A percentile compares a stretch with the other conserved stretches of the same genome.
Evolutionary conservation across 2,113 vertebrate species (phyloP).

Genomic region (Phoenicopterus ruber): DNA sequence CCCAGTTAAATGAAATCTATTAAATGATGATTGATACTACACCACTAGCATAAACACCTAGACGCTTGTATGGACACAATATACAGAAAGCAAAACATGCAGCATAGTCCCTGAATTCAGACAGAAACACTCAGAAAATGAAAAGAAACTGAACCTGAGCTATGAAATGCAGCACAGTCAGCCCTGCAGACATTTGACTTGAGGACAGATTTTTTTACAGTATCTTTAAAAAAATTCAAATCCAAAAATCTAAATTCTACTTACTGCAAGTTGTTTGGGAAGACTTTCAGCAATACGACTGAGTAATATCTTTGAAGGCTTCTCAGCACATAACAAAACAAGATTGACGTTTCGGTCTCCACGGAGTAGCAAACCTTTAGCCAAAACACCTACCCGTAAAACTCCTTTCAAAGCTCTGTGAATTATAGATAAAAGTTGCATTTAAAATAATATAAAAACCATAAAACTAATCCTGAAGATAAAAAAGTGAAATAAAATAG

Average conservation of each 20-base stretch:
- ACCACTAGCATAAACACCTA: not conserved
- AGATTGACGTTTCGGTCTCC: constrained; percentile 94
- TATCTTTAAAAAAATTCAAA: not conserved
- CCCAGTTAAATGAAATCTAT: not conserved
- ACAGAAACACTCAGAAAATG: not conserved
- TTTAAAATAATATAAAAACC: not conserved
- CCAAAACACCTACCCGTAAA: constrained; percentile 93
- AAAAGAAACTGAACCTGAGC: not conserved
- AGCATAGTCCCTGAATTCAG: not conserved
- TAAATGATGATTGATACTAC: not conserved
- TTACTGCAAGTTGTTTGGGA: constrained; percentile 94
- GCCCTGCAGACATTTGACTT: not conserved
- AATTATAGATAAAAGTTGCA: not conserved
- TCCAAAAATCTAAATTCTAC: constrained; percentile 42
- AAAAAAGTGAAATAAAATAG: not conserved
- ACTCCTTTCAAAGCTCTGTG: constrained; percentile 93
- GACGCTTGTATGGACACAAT: not conserved
- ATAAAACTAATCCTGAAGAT: not conserved
- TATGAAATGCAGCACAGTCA: not conserved
- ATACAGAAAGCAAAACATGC: not conserved
- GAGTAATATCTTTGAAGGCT: constrained; percentile 88
- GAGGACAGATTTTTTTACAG: not conserved
- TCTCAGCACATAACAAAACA: constrained; percentile 93
- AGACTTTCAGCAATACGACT: constrained; percentile 90
- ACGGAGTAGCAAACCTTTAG: constrained; percentile 93